Evolutionary conservation across 2,888 invertebrate genomes (phyloP), one percentile per base, ranked within the genome.

Genomic region (Creontiades dilutus): DNA sequence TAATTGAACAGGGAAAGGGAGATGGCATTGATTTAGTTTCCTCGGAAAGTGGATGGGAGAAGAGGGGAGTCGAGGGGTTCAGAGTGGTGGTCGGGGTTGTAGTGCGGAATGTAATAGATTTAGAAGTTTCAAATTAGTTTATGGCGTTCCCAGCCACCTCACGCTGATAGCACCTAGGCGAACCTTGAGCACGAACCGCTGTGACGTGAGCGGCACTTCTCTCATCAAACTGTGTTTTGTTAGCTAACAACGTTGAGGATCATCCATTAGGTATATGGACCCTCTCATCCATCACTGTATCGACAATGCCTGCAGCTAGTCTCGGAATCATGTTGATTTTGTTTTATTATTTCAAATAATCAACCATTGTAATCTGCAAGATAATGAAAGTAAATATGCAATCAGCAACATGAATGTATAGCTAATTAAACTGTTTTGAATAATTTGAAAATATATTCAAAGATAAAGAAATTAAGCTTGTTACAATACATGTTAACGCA

Each of bases 81-180:
- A 68, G 68, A 68, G 68, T 19, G 61, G 23, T 12, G 68, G 68
- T 68, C 23, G 68, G 68, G 27, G 68, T 27, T 68, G 68, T 68
- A 68, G 68, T 68, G 68, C 68, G 68, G 68, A 68, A 23, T 55
- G 85, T 85, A 85, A 85, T 85, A 85, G 85, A 85, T 85, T 85
- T 85, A 85, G 85, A 61, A 85, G 85, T 85, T 85, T 57, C 55
- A 61, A 85, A 85, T 85, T 85, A 37, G 85, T 85, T 85, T 85
- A 85, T 57, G 85, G 85, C 37, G n/a, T 57, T 85, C 85, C 52
- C 37, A 55, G 57, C 85, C 78, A 78, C 78, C 47, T 78, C 78
- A 46, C 16, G 46, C 28, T 47, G 78, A 78, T 78, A 46, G 78
- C 46, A 78, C 78, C 78, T 46, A 68, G 68, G 27, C 68, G 68